Conservation (phyloP, 2,888 invertebrate species). For the Heliconius hortense region DNA sequence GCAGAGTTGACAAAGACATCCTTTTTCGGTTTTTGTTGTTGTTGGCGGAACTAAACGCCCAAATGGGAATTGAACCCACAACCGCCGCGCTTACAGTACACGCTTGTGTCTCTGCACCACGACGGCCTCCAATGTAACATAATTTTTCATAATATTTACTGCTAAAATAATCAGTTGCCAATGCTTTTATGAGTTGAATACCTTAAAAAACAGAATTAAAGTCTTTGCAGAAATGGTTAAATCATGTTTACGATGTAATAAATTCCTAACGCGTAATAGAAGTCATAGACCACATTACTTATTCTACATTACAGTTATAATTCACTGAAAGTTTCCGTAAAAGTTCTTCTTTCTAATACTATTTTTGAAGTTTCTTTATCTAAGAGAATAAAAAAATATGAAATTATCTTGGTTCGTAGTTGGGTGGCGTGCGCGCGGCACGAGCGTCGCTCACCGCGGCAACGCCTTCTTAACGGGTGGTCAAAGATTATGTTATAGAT, state of each 20-base stretch:
- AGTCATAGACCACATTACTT: conserved; percentile 21
- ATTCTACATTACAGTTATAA: conserved; percentile 20
- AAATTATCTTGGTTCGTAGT: conserved; percentile 54
- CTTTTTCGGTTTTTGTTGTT: too few species aligned
- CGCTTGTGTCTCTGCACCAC: neutral
- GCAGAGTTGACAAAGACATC: too few species aligned
- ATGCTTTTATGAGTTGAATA: too few species aligned
- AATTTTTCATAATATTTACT: too few species aligned
- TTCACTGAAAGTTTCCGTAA: conserved; percentile 26
- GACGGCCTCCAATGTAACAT: too few species aligned
- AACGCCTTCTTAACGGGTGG: conserved; percentile 61
- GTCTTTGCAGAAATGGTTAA: neutral
- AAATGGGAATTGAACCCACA: neutral
- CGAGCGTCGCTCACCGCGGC: conserved; percentile 63
- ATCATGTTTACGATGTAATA: conserved; percentile 26
- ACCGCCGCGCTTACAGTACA: neutral
- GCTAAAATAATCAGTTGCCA: neutral
- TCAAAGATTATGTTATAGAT: conserved; percentile 56
- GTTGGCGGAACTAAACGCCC: too few species aligned
- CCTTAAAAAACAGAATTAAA: neutral
- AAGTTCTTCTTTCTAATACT: conserved; percentile 11
- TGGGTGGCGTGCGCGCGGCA: conserved; percentile 73
- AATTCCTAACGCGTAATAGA: conserved; percentile 28
- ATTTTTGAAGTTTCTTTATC: neutral
- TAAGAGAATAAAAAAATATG: conserved; percentile 11